Percentiles rank a stretch among this genome's conserved stretches.
Conservation (phyloP, 1,140 invertebrate species). For the Parapsyche elsis region DNA sequence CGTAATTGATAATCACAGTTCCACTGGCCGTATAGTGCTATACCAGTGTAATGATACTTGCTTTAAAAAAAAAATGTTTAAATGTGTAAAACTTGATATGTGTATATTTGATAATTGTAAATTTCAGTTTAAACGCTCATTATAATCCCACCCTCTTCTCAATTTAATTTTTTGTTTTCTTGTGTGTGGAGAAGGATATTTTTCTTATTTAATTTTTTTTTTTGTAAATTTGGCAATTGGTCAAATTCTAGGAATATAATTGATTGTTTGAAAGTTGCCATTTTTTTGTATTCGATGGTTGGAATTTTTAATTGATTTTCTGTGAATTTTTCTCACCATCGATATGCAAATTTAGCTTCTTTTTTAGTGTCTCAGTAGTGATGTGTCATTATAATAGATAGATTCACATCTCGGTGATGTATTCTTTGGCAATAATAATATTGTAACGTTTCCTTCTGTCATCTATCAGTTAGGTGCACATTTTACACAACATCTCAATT, state of each 20-base stretch:
- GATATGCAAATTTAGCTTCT: background rate
- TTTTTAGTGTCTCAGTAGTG: conserved; percentile 27
- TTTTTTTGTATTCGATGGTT: no score
- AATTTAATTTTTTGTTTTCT: no score
- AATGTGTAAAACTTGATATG: conserved; percentile 9
- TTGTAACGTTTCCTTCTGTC: no score
- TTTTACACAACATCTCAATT: no score
- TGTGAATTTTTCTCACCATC: no score
- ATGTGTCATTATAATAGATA: conserved; percentile 37
- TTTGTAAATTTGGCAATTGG: no score
- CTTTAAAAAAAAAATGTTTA: conserved; percentile 12
- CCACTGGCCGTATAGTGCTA: conserved; percentile 20
- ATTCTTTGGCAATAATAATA: conserved; percentile 37
- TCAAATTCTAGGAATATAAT: no score
- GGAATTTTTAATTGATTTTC: no score
- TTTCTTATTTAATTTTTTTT: no score
- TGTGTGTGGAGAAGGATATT: no score
- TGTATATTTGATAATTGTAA: conserved; percentile 26
- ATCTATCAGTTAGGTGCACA: background rate
- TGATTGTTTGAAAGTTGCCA: no score
- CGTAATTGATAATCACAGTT: conserved; percentile 26
- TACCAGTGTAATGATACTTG: conserved; percentile 25
- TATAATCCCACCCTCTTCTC: no score
- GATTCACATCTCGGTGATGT: conserved; percentile 28
- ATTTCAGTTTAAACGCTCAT: background rate